These are phyloP conservation scores for Anarhynchus alexandrinus DNA, from an alignment of 2,113 vertebrate species.

Conservation along the genomic window DNA sequence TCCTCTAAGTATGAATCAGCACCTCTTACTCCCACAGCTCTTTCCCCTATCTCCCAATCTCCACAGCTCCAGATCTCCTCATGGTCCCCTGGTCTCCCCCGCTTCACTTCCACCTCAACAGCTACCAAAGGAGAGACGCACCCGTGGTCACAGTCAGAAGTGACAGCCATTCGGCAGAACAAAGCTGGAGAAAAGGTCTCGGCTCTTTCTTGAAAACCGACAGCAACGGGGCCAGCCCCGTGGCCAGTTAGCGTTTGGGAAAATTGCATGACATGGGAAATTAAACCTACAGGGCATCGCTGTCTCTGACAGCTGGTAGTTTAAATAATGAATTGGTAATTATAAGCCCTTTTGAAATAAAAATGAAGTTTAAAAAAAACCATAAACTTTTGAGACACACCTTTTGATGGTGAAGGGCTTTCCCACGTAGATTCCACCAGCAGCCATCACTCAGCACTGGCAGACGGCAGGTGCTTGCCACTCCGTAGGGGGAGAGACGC, in stretches of 20 bases:
- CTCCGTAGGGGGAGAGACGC: neutral
- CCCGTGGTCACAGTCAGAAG: neutral
- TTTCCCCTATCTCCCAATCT: neutral
- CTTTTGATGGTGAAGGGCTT: conserved; percentile 38
- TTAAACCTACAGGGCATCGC: neutral
- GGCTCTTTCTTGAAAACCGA: neutral
- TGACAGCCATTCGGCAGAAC: neutral
- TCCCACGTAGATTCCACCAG: conserved; percentile 37
- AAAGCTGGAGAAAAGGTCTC: neutral
- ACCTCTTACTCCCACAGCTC: conserved; percentile 50
- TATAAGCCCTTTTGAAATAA: conserved; percentile 52
- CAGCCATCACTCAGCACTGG: conserved; percentile 13
- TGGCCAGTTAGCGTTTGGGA: neutral
- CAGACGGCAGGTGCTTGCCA: conserved; percentile 40
- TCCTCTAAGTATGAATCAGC: conserved; percentile 55
- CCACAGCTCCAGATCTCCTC: neutral
- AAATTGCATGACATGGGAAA: conserved; percentile 6
- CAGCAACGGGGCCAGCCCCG: rapidly evolving
- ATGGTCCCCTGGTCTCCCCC: neutral
- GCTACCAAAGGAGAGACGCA: neutral
- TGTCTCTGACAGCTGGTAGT: conserved; percentile 46
- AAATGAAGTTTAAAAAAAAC: conserved; percentile 34
- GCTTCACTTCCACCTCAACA: neutral
- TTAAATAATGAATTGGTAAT: conserved; percentile 60
- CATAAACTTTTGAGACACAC: conserved; percentile 31